Evolutionary conservation across 1,140 invertebrate genomes (phyloP), one percentile per base, ranked within the genome.

Genomic region (Vanessa tameamea): DNA sequence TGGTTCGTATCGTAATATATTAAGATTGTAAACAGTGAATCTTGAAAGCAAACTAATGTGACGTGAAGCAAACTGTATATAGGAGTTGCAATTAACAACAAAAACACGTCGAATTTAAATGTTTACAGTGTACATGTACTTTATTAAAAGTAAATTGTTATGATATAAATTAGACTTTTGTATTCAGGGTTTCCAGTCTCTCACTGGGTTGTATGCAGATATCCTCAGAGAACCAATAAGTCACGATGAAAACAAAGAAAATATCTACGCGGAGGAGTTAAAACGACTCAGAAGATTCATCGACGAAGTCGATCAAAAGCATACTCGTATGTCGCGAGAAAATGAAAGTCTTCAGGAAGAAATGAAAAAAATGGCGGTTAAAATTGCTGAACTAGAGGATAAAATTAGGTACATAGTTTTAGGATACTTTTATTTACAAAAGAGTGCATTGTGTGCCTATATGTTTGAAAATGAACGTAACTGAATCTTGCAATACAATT

Each of bases 171-270:
- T 11, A 43, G 2, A 2, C n/a, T 51, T 6, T 15, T 61, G 14
- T 57, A 15, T 7, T 31, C 74, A 89, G 87, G 81, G 89, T 3
- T 89, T 85, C 72, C 84, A 89, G 69, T 90, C 89, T 16, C 82
- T 91, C 31, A 84, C 88, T 16, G 85, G 85, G 3, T 72, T 92
- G 12, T 91, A 91, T 47, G 76, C 84, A 9, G 90, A 89, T 67
- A 81, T 84, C 63, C 69, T 82, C 5, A 78, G 78, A 13, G 87
- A 86, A 55, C 84, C 84, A 26, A 69, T 77, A 50, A 68, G 16
- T 15, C 53, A 78, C 3, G 78, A 75, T 43, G 77, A 82, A 43
- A 76, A 73, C 8, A 72, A 74, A 55, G 82, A 82, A 9, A 81
- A 75, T 23, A 53, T 57, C 15, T 20, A 72, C 1, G 65, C 51